Evolutionary conservation across 2,113 vertebrate genomes (phyloP).

Genomic region (Candoia aspera): DNA sequence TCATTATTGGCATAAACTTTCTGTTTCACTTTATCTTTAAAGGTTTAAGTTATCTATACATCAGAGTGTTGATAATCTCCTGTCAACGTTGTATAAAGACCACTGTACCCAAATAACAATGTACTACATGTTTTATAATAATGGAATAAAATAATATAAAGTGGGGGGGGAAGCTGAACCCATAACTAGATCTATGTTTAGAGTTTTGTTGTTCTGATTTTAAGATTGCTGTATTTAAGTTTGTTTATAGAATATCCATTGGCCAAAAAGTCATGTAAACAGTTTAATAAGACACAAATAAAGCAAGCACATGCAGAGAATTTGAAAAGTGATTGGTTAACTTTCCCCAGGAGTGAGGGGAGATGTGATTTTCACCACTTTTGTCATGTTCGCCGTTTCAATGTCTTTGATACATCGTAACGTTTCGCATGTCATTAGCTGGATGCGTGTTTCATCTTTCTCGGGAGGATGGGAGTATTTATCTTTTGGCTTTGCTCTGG

Average conservation of each 20-base stretch:
- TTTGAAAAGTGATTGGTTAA: neutral
- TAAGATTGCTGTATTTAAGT: neutral
- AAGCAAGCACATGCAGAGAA: neutral
- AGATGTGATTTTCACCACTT: neutral
- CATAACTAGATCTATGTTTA: neutral
- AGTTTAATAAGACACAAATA: neutral
- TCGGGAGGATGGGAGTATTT: too few relatives aligned
- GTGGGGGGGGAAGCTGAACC: neutral
- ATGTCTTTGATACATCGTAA: too few relatives aligned
- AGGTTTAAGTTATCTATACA: neutral
- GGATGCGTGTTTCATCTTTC: too few relatives aligned
- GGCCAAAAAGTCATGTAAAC: neutral
- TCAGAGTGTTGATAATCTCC: neutral
- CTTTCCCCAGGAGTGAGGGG: neutral
- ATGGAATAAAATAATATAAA: neutral
- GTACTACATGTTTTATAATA: neutral
- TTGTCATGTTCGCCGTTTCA: too few relatives aligned
- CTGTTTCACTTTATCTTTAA: neutral
- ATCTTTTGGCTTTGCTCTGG: too few relatives aligned
- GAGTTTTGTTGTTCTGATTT: neutral
- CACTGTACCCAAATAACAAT: neutral
- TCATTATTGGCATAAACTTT: neutral
- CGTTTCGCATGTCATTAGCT: too few relatives aligned
- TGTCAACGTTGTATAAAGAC: too few relatives aligned
- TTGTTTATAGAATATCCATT: neutral